Conservation (phyloP, 1,140 invertebrate genomes). For the Dinoponera quadriceps region DNA sequence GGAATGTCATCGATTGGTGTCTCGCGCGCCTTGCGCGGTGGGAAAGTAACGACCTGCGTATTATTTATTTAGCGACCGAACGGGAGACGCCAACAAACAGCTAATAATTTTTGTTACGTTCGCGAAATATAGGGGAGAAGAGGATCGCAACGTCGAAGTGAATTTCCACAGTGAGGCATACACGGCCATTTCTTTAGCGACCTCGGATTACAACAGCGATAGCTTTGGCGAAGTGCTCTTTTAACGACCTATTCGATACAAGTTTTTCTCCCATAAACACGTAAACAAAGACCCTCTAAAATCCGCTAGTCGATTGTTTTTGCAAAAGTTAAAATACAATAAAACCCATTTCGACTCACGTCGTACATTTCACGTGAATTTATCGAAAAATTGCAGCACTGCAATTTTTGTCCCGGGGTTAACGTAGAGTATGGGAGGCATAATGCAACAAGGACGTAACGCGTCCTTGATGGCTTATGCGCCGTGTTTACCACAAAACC, state of each 20-base stretch:
- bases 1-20: conserved; percentile 71
- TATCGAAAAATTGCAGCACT: neutral
- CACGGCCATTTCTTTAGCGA: conserved; percentile 8
- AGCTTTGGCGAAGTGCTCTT: neutral
- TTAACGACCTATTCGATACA: conserved; percentile 20
- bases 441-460: conserved; percentile 63
- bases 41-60: conserved; percentile 65
- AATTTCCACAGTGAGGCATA: conserved; percentile 17
- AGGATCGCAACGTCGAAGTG: conserved; percentile 32
- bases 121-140: conserved; percentile 21
- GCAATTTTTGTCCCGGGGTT: conserved; percentile 23
- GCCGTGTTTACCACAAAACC: conserved; percentile 59
- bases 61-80: conserved; percentile 76
- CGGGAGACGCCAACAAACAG: conserved; percentile 58
- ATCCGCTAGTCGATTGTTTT: conserved; percentile 3
- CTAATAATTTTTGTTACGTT: conserved; percentile 61
- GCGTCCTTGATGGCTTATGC: conserved; percentile 69
- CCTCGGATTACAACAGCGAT: neutral
- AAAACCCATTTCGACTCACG: conserved; percentile 18
- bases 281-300: conserved; percentile 1
- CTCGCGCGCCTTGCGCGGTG: conserved; percentile 5
- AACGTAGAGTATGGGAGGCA: conserved; percentile 7
- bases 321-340: conserved; percentile 22
- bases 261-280: neutral
- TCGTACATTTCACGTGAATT: conserved; percentile 7